Conservation (phyloP, 2,888 invertebrate species). For the Mantis religiosa region DNA sequence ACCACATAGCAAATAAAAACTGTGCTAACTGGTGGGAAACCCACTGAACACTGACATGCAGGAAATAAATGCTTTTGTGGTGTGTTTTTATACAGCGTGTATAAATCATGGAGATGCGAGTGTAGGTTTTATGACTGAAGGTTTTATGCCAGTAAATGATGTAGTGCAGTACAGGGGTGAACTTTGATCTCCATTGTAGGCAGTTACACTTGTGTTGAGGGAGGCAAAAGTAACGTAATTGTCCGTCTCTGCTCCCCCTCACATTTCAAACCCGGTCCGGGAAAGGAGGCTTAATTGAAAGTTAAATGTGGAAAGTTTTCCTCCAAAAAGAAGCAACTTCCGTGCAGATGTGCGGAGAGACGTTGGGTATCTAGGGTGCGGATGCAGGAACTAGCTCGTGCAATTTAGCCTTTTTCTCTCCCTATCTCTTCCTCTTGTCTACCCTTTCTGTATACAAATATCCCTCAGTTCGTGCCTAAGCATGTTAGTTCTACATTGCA, state of each 20-base stretch:
- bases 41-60: too few species aligned
- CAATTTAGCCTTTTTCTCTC: not conserved
- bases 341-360: not conserved
- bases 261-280: not conserved
- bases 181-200: not conserved
- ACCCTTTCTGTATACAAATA: not conserved
- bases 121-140: not conserved
- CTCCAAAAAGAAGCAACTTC: not conserved
- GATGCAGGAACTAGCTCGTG: not conserved
- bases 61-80: too few species aligned
- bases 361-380: not conserved
- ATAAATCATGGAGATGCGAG: not conserved
- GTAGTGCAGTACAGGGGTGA: not conserved
- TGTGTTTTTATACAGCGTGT: too few species aligned
- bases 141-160: not conserved
- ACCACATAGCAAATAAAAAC: too few species aligned
- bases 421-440: not conserved
- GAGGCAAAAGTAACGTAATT: not conserved
- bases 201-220: not conserved
- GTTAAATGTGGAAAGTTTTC: constrained; percentile 28
- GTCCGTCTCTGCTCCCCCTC: not conserved
- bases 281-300: constrained; percentile 26
- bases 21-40: too few species aligned
- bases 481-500: not conserved
- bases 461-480: not conserved